phyloP scores from a whole-genome alignment of 2,113 vertebrate genomes.

The Excalfactoria chinensis region DNA sequence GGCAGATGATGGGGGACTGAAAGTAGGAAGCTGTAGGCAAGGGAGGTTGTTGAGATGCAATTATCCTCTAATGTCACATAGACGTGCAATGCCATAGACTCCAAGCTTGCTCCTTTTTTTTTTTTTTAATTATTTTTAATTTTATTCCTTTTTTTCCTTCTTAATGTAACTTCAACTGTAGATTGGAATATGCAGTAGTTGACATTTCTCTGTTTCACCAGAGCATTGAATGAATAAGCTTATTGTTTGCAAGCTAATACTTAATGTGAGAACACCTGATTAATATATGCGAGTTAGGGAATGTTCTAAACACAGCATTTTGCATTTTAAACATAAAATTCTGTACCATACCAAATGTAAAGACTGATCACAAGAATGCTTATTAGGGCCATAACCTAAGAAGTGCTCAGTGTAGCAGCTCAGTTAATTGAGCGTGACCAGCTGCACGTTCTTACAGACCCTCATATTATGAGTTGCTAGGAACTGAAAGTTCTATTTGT shows the following conservation, averaged over 20 bases:
- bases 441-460: not conserved
- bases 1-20: not conserved
- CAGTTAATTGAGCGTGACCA: not conserved
- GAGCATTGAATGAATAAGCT: not conserved
- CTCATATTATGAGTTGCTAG: not conserved
- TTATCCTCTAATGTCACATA: not conserved
- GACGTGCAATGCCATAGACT: not conserved
- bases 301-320: not conserved
- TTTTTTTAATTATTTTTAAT: not conserved
- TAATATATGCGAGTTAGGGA: not conserved
- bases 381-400: not conserved
- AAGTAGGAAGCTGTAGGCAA: not conserved
- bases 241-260: not conserved
- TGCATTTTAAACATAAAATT: not conserved
- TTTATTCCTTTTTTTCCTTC: not conserved
- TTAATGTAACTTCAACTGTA: not conserved
- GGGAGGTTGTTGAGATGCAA: not conserved
- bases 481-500: slow-evolving; percentile 25
- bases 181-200: not conserved
- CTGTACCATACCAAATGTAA: not conserved
- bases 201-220: not conserved
- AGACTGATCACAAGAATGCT: not conserved
- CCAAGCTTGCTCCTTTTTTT: not conserved
- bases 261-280: not conserved
- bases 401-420: not conserved